Evolutionary conservation across 2,797 vertebrate species (phyloP).

Genomic region (Ara ararauna): DNA sequence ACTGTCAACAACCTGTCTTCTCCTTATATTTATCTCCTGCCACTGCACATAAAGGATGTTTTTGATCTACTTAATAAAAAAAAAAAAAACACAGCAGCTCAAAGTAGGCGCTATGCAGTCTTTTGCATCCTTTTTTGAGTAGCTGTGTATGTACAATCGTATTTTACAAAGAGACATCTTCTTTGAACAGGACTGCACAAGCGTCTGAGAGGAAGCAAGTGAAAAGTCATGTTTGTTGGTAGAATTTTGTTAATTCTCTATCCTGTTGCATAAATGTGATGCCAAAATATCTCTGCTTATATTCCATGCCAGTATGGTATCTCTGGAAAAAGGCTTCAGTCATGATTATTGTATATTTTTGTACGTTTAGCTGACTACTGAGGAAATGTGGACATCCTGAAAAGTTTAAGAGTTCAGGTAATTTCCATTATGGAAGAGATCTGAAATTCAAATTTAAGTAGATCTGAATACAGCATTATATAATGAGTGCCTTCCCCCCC

Average conservation of each 20-base stretch:
- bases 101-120: not conserved
- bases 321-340: not conserved
- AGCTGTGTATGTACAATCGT: not conserved
- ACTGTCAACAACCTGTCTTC: not conserved
- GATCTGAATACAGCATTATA: not conserved
- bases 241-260: not conserved
- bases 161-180: not conserved
- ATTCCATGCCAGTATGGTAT: not conserved
- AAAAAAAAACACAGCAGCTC: not conserved
- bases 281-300: not conserved
- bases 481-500: not conserved
- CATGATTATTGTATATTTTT: not conserved
- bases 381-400: not conserved
- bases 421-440: not conserved
- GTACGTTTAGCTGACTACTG: not conserved
- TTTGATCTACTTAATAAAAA: not conserved
- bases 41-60: not conserved
- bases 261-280: not conserved
- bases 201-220: not conserved
- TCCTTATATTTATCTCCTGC: not conserved
- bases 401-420: not conserved
- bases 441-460: not conserved
- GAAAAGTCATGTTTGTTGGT: not conserved
- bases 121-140: not conserved
- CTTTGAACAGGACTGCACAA: not conserved